These are phyloP conservation scores for Paraescarpia echinospica DNA, from an alignment of 1,140 invertebrate species.

Conservation along the genomic window DNA sequence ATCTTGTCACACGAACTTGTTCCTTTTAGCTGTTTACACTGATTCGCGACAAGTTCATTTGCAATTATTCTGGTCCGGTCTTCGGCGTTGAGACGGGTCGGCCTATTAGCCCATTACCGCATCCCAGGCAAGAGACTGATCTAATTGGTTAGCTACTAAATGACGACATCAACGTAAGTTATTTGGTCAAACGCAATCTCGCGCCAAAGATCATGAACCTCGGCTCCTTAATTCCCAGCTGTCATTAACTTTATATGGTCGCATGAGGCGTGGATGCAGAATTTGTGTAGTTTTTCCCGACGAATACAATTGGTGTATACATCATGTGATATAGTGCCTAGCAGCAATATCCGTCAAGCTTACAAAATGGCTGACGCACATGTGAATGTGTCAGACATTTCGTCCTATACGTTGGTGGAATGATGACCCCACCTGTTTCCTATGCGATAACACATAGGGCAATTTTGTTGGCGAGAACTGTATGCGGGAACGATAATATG, in stretches of 20 bases:
- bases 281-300: neutral
- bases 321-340: too few species aligned
- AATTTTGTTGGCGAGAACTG: too few species aligned
- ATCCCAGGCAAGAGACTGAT: neutral
- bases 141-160: neutral
- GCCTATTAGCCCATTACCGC: neutral
- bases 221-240: neutral
- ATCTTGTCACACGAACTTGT: neutral
- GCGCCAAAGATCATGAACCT: neutral
- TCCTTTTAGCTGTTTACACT: neutral
- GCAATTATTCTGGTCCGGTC: neutral
- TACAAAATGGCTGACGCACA: too few species aligned
- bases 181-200: neutral
- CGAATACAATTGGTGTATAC: too few species aligned
- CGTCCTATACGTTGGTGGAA: too few species aligned
- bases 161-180: neutral
- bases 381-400: too few species aligned
- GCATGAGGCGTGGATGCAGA: neutral
- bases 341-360: too few species aligned
- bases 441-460: too few species aligned
- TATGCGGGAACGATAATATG: too few species aligned
- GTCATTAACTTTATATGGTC: neutral
- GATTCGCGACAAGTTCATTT: neutral
- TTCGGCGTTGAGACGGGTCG: neutral
- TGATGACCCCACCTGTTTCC: too few species aligned